These are phyloP conservation scores for Enteromius anoplus DNA, from an alignment of 2,797 vertebrate genomes.

Conservation along the genomic window DNA sequence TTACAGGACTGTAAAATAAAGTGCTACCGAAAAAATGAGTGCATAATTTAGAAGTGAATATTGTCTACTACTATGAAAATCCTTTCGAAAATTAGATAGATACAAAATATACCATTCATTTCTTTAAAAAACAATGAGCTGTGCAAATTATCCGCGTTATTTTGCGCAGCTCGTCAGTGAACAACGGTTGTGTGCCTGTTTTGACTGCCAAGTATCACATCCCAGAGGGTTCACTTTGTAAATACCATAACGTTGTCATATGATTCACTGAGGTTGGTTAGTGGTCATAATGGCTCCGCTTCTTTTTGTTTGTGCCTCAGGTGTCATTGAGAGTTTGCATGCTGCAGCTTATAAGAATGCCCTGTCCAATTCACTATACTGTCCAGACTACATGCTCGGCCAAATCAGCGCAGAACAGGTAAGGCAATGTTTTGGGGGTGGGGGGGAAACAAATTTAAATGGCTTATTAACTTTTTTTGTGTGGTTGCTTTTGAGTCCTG, in stretches of 20 bases:
- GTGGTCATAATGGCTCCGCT: background rate
- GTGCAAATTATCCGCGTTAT: too few species aligned
- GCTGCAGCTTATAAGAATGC: constrained; percentile 88
- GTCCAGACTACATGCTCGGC: constrained; percentile 89
- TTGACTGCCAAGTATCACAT: background rate
- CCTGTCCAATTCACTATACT: constrained; percentile 91
- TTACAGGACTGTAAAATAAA: too few species aligned
- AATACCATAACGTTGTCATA: background rate
- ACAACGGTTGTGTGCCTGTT: background rate
- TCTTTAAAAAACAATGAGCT: too few species aligned
- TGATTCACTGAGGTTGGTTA: background rate
- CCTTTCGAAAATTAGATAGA: background rate
- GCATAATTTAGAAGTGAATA: background rate
- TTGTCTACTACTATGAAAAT: background rate
- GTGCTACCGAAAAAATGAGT: background rate
- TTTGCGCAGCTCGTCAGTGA: too few species aligned
- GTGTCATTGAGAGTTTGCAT: constrained; percentile 88
- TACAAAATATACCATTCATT: background rate
- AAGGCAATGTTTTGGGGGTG: constrained; percentile 21
- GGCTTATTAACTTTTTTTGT: background rate
- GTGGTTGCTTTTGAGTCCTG: background rate
- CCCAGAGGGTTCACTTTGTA: background rate
- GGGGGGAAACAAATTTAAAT: background rate
- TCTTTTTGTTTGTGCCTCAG: constrained; percentile 58
- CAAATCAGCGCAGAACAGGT: constrained; percentile 89